Evolutionary conservation across 92 coral and sea anemone genomes (phyloP), one percentile per base, ranked within the genome.

Genomic region (Zoanthus gigantus): DNA sequence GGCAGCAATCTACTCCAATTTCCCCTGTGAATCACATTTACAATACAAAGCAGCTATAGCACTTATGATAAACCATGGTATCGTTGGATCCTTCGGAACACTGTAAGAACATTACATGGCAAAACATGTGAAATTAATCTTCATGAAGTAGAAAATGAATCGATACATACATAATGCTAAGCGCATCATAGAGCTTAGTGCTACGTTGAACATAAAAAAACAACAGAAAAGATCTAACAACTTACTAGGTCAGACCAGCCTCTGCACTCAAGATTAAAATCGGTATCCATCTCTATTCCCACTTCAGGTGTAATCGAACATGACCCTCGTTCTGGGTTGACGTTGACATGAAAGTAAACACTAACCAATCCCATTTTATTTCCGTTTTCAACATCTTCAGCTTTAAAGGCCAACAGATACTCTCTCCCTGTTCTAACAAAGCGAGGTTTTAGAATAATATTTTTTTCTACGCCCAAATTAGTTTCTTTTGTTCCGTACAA

Each of bases 241-340:
- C 88, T 83, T 91, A 92, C 96, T 91, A 61, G 30, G 66, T 72
- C 74, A 31, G 18, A 58, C 91, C 91, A 88, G 42, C 71, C 83
- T 13, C 72, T 42, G 66, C 97, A 94, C 12, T 29, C 50, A 54
- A 94, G 47, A 69, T 58, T 82, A 79, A 94, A 94, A 10, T 34
- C 50, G 29, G 97, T 94, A 18, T 90, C 87, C 78, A 92, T 75
- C 52, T 93, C 92, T 14, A 47, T 69, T 17, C 97, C 97, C 2
- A 63, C 17, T 29, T 6, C 18, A 65, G 97, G 97, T 6, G 32
- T 69, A 30, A 92, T 72, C 42, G 17, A n/a, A 71, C 93, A 94
- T 0, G 76, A 7, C 6, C 91, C 95, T 23, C 84, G 73, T 2
- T 50, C 68, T 1, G 92, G 95, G 76, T 71, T 75, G 29, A 50